Base-by-base conservation (phyloP, 2,113 vertebrate genomes). In the Urocynchramus pylzowi region DNA sequence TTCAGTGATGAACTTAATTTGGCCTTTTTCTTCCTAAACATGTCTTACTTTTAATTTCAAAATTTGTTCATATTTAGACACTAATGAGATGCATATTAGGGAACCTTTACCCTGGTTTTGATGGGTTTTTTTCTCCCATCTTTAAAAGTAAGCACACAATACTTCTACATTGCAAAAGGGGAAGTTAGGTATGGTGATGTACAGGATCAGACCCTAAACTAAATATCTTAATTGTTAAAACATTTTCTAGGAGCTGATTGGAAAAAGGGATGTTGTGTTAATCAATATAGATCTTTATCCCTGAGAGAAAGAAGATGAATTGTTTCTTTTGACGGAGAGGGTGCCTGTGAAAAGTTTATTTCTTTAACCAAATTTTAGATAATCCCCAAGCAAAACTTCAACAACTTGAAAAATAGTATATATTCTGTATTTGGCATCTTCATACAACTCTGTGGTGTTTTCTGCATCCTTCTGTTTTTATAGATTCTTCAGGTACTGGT, bases 101-200 rank as follows among this genome's bases (percentile, higher is more conserved):
- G 14, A 89, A 64, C 1, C 1, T 53, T 68, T 89, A 41, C 33
- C 17, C 15, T 68, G 27, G 9, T 4, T 84, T 68, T 75, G 9
- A 50, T 45, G 22, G 10, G 1, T 0, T 16, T 69, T 42, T 8
- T 39, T 7, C 1, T 26, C 26, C 7, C 2, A 5, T 47, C 75
- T 68, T 84, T 9, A 53, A 79, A 76, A 60, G 33, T 30, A 71
- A 89, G 47, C 23, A 68, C 13, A 16, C 2, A 84, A 67, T 91
- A 63, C 4, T 26, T 91, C 33, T 60, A 9, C 26, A 73, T n/a
- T 3, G 0, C 3, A 65, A 61, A 70, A 78, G 6, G 4, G 5
- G 7, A 56, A 16, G 3, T 45, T 41, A n/a, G 6, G 11, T 22
- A 69, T 77, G 13, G 3, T 63, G 8, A 64, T 19, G 24, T 28